phyloP scores from a whole-genome alignment of 37 sponge, comb jelly and placozoan genomes.

The Dysidea cf. avara region DNA sequence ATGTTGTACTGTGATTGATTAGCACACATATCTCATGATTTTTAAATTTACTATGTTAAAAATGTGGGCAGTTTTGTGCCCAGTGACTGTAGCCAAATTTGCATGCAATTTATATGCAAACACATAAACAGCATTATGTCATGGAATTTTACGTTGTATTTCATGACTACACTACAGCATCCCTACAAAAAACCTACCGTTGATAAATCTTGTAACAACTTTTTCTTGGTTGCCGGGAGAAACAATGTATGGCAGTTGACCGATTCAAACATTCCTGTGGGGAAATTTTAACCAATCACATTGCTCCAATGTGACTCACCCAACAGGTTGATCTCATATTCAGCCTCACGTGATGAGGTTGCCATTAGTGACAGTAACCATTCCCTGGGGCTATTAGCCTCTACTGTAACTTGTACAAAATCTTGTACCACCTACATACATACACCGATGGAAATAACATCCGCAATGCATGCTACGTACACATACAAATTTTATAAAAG shows the following conservation, averaged over 20 bases:
- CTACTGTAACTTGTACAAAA: slow-evolving; percentile 72
- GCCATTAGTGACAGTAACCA: slow-evolving; percentile 86
- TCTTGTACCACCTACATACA: slow-evolving; percentile 81
- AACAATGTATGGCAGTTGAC: slow-evolving; percentile 89
- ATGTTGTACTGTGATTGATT: no score
- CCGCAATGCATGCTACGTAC: no score
- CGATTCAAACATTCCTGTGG: slow-evolving; percentile 75
- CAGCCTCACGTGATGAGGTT: slow-evolving; percentile 62
- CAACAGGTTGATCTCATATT: slow-evolving; percentile 79
- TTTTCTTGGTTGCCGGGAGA: slow-evolving; percentile 72
- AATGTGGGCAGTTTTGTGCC: no score
- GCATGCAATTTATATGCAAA: no score
- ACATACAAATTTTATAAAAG: no score
- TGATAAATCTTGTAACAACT: slow-evolving; percentile 78
- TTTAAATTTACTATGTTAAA: no score
- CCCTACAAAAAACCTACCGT: slow-evolving; percentile 25
- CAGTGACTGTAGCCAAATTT: no score
- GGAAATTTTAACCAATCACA: not conserved
- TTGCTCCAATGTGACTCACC: slow-evolving; percentile 44
- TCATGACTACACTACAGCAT: not conserved
- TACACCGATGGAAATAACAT: no score
- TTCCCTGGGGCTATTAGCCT: slow-evolving; percentile 65
- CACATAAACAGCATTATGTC: no score
- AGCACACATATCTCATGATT: no score
- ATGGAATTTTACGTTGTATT: no score